Evolutionary conservation across 2,797 vertebrate genomes (phyloP).

Genomic region (Heliangelus exortis): DNA sequence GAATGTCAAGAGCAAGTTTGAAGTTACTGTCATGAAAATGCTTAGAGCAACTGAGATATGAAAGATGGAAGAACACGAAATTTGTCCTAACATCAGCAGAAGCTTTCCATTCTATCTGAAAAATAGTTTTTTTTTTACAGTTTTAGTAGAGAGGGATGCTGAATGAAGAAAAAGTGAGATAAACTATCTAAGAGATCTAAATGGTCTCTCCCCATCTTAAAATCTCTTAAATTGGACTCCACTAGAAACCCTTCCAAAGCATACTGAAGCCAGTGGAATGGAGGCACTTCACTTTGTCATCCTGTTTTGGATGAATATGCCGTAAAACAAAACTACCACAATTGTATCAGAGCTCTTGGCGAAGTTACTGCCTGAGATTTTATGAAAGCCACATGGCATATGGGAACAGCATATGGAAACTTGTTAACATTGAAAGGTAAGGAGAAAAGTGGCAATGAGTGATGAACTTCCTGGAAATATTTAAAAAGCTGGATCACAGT

Average conservation of each 20-base stretch:
- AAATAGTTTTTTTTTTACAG: neutral
- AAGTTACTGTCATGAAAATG: neutral
- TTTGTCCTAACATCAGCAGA: neutral
- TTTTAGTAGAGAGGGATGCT: neutral
- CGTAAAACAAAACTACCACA: neutral
- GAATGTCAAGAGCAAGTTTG: neutral
- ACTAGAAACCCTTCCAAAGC: neutral
- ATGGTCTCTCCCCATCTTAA: neutral
- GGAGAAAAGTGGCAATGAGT: constrained; percentile 52
- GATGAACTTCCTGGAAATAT: constrained; percentile 56
- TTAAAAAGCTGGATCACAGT: constrained; percentile 50
- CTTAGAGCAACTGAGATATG: neutral
- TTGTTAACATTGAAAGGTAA: constrained; percentile 50
- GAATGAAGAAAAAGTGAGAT: neutral
- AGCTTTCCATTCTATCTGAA: neutral
- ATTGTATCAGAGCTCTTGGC: constrained; percentile 1
- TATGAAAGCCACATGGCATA: constrained; percentile 35
- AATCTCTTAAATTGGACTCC: neutral
- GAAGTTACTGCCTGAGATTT: constrained; percentile 4
- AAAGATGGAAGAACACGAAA: neutral
- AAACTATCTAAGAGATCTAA: neutral
- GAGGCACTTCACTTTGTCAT: neutral
- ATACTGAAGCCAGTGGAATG: neutral
- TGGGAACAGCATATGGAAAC: constrained; percentile 53
- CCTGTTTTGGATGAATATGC: neutral